Base-by-base conservation (phyloP, 2,888 invertebrate genomes). In the Acleris cristana region DNA sequence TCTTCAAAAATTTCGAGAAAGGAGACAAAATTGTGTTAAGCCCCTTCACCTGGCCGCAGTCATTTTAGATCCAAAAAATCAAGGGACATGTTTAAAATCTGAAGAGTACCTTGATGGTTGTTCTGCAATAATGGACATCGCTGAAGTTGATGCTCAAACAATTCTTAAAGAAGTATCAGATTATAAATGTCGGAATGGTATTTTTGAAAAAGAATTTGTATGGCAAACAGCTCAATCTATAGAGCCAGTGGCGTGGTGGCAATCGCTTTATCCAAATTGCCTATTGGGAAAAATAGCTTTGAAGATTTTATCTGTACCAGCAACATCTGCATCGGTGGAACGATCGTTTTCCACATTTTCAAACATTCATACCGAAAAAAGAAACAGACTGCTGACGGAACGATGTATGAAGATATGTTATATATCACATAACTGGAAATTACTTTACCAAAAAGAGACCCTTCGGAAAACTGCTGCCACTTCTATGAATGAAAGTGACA, bases 351-450 rank as follows among this genome's bases (percentile, higher is more conserved):
- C 49, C n/a, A 49, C 49, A n/a, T 49, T 49, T 19, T n/a, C 49
- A 10, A 49, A 49, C 6, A 49, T 49, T n/a, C 49, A 49, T 7
- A 49, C 49, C 3, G 19, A 49, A 3, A 49, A 49, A n/a, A 49
- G 49, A 49, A 49, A 49, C 18, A 49, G 19, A 12, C 19, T 49
- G 18, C 49, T 49, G 49, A 49, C 49, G 3, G 49, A 49, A 7
- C n/a, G 49, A 49, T 49, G 49, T 19, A 49, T 49, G 49, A 49
- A 49, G 10, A 49, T 49, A 49, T 49, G 49, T 19, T 49, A 49
- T 6, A 49, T 49, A 19, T 49, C 49, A 49, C 49, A 49, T 19
- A 49, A 49, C 18, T 19, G 49, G 49, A 49, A 49, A 49, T 49
- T 49, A 49, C 18, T 49, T 2, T 0, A 49, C 12, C 16, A 19